Evolutionary conservation across 2,113 vertebrate species (phyloP).

Genomic region (Urocitellus parryii): DNA sequence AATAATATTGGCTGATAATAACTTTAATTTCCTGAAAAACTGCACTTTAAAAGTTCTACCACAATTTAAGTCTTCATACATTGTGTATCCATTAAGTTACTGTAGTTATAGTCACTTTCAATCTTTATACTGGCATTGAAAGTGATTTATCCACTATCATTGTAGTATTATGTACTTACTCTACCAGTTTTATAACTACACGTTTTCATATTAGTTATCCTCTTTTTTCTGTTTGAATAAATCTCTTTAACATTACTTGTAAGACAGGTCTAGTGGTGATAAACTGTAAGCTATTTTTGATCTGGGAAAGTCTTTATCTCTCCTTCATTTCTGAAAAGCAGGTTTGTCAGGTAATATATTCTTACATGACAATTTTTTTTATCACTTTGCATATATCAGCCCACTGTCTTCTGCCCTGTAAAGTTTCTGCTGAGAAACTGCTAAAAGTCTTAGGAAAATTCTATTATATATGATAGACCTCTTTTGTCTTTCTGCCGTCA

Average conservation of each 20-base stretch:
- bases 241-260: neutral
- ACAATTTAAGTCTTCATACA: neutral
- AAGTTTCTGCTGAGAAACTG: neutral
- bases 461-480: no score
- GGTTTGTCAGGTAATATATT: neutral
- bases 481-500: neutral
- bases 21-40: neutral
- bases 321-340: neutral
- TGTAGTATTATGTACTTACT: neutral
- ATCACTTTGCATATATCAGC: neutral
- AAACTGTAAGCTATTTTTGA: neutral
- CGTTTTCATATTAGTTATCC: neutral
- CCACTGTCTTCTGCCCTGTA: neutral
- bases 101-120: neutral
- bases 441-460: neutral
- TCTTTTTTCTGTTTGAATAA: neutral
- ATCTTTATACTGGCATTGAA: neutral
- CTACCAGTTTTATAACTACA: neutral
- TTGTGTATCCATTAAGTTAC: neutral
- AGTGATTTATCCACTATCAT: neutral
- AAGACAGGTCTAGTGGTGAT: neutral
- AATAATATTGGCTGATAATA: neutral
- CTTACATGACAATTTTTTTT: neutral
- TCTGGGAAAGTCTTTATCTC: neutral
- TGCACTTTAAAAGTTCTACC: no score